Conservation (phyloP, 53 echinoderm and acorn worm genomes). For the Actinopyga echinites region DNA sequence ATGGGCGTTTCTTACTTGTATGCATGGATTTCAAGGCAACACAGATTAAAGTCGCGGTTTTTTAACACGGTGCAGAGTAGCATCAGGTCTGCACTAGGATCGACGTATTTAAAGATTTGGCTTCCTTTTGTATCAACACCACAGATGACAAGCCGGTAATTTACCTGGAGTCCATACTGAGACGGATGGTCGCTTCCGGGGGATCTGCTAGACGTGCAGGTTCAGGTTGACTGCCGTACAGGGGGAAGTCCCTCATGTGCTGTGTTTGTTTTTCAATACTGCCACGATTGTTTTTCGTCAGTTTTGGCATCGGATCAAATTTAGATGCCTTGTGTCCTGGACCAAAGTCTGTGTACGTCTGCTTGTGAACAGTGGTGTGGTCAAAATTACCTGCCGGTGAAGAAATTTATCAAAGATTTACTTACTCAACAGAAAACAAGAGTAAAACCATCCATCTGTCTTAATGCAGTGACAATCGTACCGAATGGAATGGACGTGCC, state of each 20-base stretch:
- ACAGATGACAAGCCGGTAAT: no score
- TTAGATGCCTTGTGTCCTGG: constrained; percentile 72
- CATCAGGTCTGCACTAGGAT: no score
- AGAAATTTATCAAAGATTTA: background rate
- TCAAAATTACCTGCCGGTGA: constrained; percentile 72
- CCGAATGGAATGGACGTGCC: no score
- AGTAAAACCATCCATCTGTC: no score
- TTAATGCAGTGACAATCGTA: no score
- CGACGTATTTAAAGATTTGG: no score
- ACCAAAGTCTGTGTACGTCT: constrained; percentile 82
- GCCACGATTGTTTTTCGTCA: constrained; percentile 40
- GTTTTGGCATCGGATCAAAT: constrained; percentile 41
- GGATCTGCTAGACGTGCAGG: constrained; percentile 66
- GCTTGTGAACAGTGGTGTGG: constrained; percentile 74
- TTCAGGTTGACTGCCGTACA: constrained; percentile 75
- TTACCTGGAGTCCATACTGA: constrained; percentile 95
- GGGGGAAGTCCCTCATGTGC: constrained; percentile 74
- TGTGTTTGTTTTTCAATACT: constrained; percentile 77
- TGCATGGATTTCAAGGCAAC: no score
- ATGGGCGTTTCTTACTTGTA: no score
- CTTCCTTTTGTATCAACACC: no score
- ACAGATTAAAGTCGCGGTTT: no score
- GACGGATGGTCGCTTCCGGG: constrained; percentile 77
- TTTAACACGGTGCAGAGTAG: no score
- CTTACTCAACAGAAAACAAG: no score